These are phyloP conservation scores for Liopterus haemorrhoidalis DNA, from an alignment of 2,888 invertebrate species.

Conservation along the genomic window DNA sequence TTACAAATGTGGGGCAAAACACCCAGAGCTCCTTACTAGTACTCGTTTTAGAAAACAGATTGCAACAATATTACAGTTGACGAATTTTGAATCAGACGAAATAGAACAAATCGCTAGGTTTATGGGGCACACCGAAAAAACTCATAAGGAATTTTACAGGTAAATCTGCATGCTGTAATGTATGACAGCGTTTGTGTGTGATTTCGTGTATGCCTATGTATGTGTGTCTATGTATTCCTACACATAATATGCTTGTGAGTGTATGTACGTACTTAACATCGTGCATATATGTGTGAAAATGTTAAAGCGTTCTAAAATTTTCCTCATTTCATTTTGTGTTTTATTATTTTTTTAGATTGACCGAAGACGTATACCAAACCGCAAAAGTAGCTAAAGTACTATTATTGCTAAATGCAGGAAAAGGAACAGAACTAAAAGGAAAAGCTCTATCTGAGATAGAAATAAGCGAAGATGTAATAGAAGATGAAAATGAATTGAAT, in stretches of 20 bases:
- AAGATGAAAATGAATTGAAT: too few species aligned
- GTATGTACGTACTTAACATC: too few species aligned
- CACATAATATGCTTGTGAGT: too few species aligned
- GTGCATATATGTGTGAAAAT: too few species aligned
- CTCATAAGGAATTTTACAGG: conserved; percentile 27
- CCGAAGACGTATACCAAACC: conserved; percentile 22
- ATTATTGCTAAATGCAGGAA: conserved; percentile 15
- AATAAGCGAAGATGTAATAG: conserved; percentile 3
- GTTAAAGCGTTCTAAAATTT: too few species aligned
- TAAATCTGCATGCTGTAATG: conserved; percentile 4
- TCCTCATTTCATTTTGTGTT: too few species aligned
- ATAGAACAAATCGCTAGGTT: conserved; percentile 25
- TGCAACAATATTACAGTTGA: conserved; percentile 24
- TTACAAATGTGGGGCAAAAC: conserved; percentile 19
- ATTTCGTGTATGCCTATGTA: too few species aligned
- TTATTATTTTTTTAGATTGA: conserved; percentile 16
- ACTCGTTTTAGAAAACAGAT: conserved; percentile 25
- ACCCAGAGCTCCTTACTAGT: conserved; percentile 21
- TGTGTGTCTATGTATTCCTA: too few species aligned
- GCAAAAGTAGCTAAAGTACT: conserved; percentile 20
- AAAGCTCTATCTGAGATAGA: conserved; percentile 17
- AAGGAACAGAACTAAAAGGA: conserved; percentile 16
- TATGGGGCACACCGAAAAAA: conserved; percentile 26
- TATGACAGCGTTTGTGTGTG: too few species aligned
- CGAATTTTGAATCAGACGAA: conserved; percentile 22